Percentiles rank a stretch among this genome's conserved stretches.
These are phyloP conservation scores for Caenorhabditis afra DNA, from an alignment of 2,888 invertebrate species.

Conservation along the genomic window DNA sequence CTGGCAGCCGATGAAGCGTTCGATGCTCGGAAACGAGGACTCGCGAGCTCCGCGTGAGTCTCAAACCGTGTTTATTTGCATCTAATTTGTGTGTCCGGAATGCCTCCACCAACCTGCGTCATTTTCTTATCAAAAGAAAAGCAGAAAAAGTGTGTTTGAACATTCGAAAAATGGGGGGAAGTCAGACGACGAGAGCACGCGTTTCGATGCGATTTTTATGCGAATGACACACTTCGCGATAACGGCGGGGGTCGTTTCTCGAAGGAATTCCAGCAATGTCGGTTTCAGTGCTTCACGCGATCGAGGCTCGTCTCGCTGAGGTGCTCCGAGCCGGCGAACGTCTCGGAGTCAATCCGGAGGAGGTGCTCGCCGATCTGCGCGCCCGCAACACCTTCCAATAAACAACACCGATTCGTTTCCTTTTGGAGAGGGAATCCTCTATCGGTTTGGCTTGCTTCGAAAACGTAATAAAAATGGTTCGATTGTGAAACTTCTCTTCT, in stretches of 20 bases:
- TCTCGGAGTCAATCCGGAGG: constrained; percentile 77
- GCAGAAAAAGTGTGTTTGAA: constrained; percentile 30
- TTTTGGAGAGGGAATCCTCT: constrained; percentile 2
- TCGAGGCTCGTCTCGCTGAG: constrained; percentile 77
- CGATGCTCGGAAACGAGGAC: constrained; percentile 41
- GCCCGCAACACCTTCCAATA: constrained; percentile 67
- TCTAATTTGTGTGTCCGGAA: constrained; percentile 35
- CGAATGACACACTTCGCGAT: constrained; percentile 10
- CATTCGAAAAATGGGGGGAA: constrained; percentile 19
- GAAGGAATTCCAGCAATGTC: constrained; percentile 34
- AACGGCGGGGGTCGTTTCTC: too few species aligned
- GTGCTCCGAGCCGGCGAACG: constrained; percentile 78
- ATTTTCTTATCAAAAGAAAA: constrained; percentile 28
- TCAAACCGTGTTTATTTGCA: not conserved
- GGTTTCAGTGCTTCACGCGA: constrained; percentile 78
- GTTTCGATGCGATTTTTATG: constrained; percentile 51
- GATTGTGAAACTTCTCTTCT: constrained; percentile 13
- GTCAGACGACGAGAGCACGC: constrained; percentile 14
- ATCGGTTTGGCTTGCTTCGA: constrained; percentile 20
- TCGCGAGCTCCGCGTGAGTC: constrained; percentile 72
- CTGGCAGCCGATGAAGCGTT: constrained; percentile 79
- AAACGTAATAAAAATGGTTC: constrained; percentile 42
- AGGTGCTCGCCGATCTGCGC: constrained; percentile 75
- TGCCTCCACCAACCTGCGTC: constrained; percentile 43
- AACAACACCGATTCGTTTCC: constrained; percentile 2